Base-by-base conservation (phyloP, 2,888 invertebrate species). In the Thymelicus sylvestris region DNA sequence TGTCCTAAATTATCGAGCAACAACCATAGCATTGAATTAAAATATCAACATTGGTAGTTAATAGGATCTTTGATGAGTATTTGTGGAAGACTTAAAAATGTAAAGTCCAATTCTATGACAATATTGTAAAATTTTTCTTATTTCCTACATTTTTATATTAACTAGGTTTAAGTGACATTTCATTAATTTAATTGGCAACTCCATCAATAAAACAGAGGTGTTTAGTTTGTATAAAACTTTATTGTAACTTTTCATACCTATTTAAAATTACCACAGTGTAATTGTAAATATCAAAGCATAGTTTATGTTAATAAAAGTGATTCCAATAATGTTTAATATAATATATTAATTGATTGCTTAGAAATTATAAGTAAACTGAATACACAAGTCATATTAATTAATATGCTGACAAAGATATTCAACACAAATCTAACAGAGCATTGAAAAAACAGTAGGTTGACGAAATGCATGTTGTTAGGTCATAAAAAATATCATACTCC, bases 211-310 rank as follows among this genome's bases (percentile, higher is more conserved):
- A 62, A 62, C n/a, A 61, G 10, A n/a, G 6, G 10, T 66, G 55
- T 69, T 66, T 63, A 62, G 61, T 62, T 15, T 72, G 60, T 73
- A 68, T 8, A 71, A 75, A 72, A 74, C 55, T 68, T 72, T 69
- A 65, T 68, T 38, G 62, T 41, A 72, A 67, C 64, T 67, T 59
- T 67, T 60, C 57, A 65, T 67, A 57, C 57, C 57, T 57, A 59
- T 72, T 63, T 68, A 31, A 68, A 65, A 65, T 64, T 48, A 64
- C 67, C 67, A 66, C 31, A 62, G n/a, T 47, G 47, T 38, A 70
- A 65, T 65, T 38, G 7, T 65, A 70, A 65, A 70, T 38, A 1
- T 65, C 3, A 60, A 60, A 65, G 39, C 24, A 60, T 19, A 55
- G 19, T 31, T 57, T 19, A 63, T 31, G 39, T 59, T 52, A 57